Conservation (phyloP, 2,888 invertebrate genomes). For the Diplazon laetatorius region DNA sequence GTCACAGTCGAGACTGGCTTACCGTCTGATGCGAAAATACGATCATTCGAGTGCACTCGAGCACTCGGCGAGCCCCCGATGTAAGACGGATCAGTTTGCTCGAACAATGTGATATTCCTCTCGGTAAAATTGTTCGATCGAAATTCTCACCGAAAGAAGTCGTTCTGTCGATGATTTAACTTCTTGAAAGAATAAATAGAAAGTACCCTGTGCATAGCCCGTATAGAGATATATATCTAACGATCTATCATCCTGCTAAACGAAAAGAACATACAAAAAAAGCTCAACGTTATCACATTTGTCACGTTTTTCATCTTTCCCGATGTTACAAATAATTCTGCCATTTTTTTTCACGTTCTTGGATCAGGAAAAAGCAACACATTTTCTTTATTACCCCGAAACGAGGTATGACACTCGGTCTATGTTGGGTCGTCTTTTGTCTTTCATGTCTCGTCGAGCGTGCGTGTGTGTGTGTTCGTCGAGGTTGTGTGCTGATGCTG, state of each 20-base stretch:
- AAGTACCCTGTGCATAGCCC: background rate
- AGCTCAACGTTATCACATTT: constrained; percentile 16
- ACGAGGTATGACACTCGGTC: constrained; percentile 55
- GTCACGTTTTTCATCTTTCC: constrained; percentile 3
- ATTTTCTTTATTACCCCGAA: constrained; percentile 63
- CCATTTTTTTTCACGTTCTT: constrained; percentile 46
- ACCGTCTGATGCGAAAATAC: constrained; percentile 19
- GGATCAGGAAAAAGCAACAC: constrained; percentile 59
- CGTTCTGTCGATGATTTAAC: background rate
- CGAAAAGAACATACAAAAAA: constrained; percentile 10
- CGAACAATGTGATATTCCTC: background rate
- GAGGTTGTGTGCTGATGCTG: constrained; percentile 60
- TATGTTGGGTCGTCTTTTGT: constrained; percentile 71
- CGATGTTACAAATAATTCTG: constrained; percentile 53
- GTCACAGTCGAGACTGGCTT: constrained; percentile 9
- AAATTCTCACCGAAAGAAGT: background rate
- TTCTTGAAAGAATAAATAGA: background rate
- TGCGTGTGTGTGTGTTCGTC: too few species aligned
- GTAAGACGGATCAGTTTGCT: constrained; percentile 15
- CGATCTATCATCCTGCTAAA: constrained; percentile 36
- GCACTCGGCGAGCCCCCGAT: too few species aligned
- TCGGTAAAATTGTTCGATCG: background rate
- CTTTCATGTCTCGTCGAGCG: constrained; percentile 76
- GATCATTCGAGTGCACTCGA: constrained; percentile 1
- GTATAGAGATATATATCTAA: background rate